phyloP scores from a whole-genome alignment of 1,140 invertebrate species.

The Elysia chlorotica region DNA sequence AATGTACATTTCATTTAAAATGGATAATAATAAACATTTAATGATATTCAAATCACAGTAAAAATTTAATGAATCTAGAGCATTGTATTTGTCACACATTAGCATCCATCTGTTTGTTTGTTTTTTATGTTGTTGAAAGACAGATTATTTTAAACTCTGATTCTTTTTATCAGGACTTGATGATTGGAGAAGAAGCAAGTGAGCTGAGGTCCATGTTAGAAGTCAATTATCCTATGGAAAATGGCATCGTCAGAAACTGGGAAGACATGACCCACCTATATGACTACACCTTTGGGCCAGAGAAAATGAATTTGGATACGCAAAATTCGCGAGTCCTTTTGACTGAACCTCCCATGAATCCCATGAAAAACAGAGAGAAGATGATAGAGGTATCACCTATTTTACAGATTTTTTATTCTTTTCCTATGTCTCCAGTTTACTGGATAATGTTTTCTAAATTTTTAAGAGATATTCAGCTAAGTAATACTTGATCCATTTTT shows the following conservation, averaged over 20 bases:
- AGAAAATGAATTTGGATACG: conserved; percentile 96
- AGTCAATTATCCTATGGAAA: conserved; percentile 99
- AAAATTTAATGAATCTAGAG: too few relatives aligned
- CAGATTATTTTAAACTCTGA: conserved; percentile 3
- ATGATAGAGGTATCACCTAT: conserved; percentile 98
- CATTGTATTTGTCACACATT: too few relatives aligned
- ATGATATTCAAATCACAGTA: too few relatives aligned
- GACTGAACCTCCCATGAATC: conserved; percentile 99
- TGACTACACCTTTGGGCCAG: conserved; percentile 98
- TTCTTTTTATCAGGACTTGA: conserved; percentile 82
- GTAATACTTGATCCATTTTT: too few relatives aligned
- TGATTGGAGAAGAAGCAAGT: conserved; percentile 99
- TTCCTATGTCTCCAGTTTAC: too few relatives aligned
- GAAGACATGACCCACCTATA: conserved; percentile 99
- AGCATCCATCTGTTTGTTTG: too few relatives aligned
- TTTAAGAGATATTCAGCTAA: too few relatives aligned
- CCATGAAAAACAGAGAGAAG: conserved; percentile 95
- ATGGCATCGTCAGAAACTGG: conserved; percentile 95
- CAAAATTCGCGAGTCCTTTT: conserved; percentile 93
- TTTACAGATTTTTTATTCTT: too few relatives aligned
- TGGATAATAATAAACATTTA: too few relatives aligned
- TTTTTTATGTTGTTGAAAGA: too few relatives aligned
- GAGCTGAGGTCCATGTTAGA: conserved; percentile 95
- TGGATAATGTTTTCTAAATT: too few relatives aligned
- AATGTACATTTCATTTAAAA: too few relatives aligned